Percentiles rank a stretch among this genome's conserved stretches.
Conservation (phyloP, 2,888 invertebrate genomes). For the Aplocera efformata region DNA sequence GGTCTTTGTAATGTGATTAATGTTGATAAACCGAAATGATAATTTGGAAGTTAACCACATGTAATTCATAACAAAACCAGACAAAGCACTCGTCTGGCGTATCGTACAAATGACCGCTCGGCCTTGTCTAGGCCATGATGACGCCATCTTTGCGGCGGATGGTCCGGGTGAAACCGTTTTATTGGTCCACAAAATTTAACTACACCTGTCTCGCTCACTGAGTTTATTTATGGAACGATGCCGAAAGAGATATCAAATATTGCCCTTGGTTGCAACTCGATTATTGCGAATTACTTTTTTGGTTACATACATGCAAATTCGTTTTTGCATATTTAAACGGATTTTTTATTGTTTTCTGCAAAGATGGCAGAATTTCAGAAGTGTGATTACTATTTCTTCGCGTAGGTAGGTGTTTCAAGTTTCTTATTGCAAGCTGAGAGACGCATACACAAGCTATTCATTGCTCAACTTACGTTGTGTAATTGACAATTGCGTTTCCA, state of each 20-base stretch:
- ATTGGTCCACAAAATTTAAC: conserved; percentile 58
- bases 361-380: no score
- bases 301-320: neutral
- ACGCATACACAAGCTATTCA: conserved; percentile 23
- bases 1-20: no score
- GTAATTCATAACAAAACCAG: conserved; percentile 46
- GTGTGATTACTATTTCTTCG: no score
- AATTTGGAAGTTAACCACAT: conserved; percentile 42
- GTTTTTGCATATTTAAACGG: neutral
- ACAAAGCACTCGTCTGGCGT: conserved; percentile 69
- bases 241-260: conserved; percentile 42
- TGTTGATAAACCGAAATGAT: no score
- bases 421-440: conserved; percentile 17
- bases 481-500: conserved; percentile 55
- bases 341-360: no score
- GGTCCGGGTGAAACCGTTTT: conserved; percentile 69
- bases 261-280: conserved; percentile 32
- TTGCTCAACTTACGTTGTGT: conserved; percentile 42
- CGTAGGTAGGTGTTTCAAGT: no score
- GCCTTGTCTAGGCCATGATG: conserved; percentile 79
- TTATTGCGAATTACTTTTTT: conserved; percentile 27
- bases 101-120: conserved; percentile 74
- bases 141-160: conserved; percentile 77
- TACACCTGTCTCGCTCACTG: conserved; percentile 52
- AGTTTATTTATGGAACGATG: conserved; percentile 20